Base-by-base conservation (phyloP, 2,113 vertebrate species). In the Chitala chitala region DNA sequence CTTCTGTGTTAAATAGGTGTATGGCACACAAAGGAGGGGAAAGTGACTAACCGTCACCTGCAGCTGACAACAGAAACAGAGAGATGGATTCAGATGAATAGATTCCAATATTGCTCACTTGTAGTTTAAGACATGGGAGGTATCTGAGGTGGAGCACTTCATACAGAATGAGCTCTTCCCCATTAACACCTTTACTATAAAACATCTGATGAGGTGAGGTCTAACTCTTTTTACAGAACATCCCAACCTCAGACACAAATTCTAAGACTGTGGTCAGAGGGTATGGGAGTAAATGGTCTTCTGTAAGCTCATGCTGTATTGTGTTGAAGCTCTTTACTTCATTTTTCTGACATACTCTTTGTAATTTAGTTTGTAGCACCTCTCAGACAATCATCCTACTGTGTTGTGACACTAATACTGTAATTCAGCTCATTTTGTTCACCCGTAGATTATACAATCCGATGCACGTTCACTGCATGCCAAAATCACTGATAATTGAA, bases 181-280 rank as follows among this genome's bases (percentile, higher is more conserved):
- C 42, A 68, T 68, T 68, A 66, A 68, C n/a, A 68, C 24, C 64
- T 20, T 59, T 17, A 33, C 56, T 9, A 38, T 29, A 63, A 63
- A 63, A 63, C 44, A 48, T 48, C n/a, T 48, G 46, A 48, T 46
- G 24, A 20, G 42, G 64, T 46, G 26, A 26, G 24, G 29, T 44
- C 64, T 42, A 26, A 24, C 24, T 29, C 10, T 68, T 44, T 46
- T 48, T 24, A 31, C 10, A 48, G 40, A 4, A 22, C 53, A 2
- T 22, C 4, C 53, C 10, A 46, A 42, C 46, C 42, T 68, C 8
- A 26, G 33, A 29, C 26, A 9, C 1, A 26, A 26, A 68, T 46
- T 24, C 42, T 38, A 13, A 26, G 24, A 42, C 44, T 68, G 42
- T 22, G 13, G 44, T 48, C n/a, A 31, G 22, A 68, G 42, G 26